Conservation (phyloP, 2,888 invertebrate species). For the Tenthredo amoena region DNA sequence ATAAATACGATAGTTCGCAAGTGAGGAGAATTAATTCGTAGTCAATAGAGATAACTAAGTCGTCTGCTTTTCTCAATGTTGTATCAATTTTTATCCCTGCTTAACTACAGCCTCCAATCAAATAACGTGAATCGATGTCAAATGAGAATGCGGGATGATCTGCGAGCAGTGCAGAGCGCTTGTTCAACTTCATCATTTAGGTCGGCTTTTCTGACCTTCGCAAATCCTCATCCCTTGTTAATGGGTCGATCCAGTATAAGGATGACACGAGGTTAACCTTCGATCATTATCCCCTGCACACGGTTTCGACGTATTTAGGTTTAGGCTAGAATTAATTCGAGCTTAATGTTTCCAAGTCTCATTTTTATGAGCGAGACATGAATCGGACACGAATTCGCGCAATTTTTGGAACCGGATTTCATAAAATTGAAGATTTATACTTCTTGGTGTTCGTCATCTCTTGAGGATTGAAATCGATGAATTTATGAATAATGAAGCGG, state of each 20-base stretch:
- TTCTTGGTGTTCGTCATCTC: neutral
- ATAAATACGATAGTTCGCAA: neutral
- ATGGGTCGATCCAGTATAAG: constrained; percentile 33
- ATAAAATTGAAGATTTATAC: neutral
- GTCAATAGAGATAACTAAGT: neutral
- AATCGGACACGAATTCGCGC: neutral
- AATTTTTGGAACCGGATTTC: neutral
- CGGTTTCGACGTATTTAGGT: neutral
- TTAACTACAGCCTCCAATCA: neutral
- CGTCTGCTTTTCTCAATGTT: neutral
- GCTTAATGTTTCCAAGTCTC: neutral
- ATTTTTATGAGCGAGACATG: neutral
- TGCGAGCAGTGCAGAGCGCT: neutral
- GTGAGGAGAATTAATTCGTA: neutral
- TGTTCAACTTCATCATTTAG: constrained; percentile 8
- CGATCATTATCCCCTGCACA: constrained; percentile 3
- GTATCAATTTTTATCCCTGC: neutral
- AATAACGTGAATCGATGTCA: constrained; percentile 10
- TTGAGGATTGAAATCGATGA: neutral
- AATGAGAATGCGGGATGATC: neutral
- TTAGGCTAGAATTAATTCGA: neutral
- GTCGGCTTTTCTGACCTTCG: constrained; percentile 39
- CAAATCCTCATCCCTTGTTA: constrained; percentile 24
- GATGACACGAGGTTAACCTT: constrained; percentile 25
- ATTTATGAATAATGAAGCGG: neutral